These are phyloP conservation scores for Azorinus chamasolen DNA, from an alignment of 2,888 invertebrate species.

Conservation along the genomic window DNA sequence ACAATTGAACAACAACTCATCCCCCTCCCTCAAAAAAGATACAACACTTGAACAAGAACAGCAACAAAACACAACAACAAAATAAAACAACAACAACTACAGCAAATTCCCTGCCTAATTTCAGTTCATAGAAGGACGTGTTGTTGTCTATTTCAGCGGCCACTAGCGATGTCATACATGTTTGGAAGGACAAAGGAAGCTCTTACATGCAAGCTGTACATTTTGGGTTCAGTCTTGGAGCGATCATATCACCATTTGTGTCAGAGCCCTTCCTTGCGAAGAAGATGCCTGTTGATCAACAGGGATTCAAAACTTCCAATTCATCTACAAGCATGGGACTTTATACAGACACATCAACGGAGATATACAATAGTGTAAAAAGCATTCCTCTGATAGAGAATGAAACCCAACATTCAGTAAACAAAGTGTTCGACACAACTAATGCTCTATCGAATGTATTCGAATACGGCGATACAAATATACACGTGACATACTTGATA, in stretches of 20 bases:
- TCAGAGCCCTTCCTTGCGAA: constrained; percentile 51
- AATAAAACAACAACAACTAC: too few relatives aligned
- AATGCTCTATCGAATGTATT: background rate
- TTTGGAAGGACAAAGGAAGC: constrained; percentile 46
- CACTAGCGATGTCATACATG: constrained; percentile 36
- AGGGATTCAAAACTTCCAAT: background rate
- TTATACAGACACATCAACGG: too few relatives aligned
- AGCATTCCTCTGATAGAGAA: too few relatives aligned
- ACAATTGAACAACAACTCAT: too few relatives aligned
- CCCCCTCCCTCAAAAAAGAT: too few relatives aligned
- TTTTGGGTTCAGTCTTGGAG: constrained; percentile 46
- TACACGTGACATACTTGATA: constrained; percentile 32
- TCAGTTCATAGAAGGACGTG: too few relatives aligned
- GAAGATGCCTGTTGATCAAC: constrained; percentile 4
- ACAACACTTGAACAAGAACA: too few relatives aligned
- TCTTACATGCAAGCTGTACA: constrained; percentile 58
- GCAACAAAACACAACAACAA: too few relatives aligned
- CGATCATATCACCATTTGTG: constrained; percentile 50
- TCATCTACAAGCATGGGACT: too few relatives aligned
- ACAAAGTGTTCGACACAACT: background rate
- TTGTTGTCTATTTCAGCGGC: constrained; percentile 56
- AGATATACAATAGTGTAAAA: too few relatives aligned
- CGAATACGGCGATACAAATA: constrained; percentile 32
- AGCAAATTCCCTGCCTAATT: too few relatives aligned
- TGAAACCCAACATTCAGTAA: background rate